Conservation (phyloP, 2,888 invertebrate species). For the Alitta virens region DNA sequence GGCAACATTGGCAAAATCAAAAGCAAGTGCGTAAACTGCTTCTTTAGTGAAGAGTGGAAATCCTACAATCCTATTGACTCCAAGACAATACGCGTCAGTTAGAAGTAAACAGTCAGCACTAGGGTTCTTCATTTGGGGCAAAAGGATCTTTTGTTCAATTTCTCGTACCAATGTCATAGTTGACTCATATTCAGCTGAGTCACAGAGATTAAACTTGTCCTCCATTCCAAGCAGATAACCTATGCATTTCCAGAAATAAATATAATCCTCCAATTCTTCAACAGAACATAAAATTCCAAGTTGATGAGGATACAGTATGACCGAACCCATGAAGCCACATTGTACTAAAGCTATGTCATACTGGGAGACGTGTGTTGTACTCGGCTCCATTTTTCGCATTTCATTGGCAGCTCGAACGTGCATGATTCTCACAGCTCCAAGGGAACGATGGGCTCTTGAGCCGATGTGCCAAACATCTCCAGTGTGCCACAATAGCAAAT, state of each 20-base stretch:
- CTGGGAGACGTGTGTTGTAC: slow-evolving; percentile 67
- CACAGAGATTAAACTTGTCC: slow-evolving; percentile 60
- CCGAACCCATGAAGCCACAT: slow-evolving; percentile 81
- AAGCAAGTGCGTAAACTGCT: slow-evolving; percentile 28
- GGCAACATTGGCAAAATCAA: slow-evolving; percentile 18
- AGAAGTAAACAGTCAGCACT: slow-evolving; percentile 38
- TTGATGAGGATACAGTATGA: slow-evolving; percentile 64
- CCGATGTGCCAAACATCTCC: slow-evolving; percentile 63
- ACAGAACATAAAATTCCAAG: slow-evolving; percentile 67
- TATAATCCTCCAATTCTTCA: slow-evolving; percentile 72
- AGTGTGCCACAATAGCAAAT: slow-evolving; percentile 77
- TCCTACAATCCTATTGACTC: slow-evolving; percentile 24
- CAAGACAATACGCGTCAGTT: slow-evolving; percentile 41
- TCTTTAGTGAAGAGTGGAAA: slow-evolving; percentile 25
- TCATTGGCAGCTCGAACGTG: not conserved
- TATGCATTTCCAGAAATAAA: slow-evolving; percentile 82
- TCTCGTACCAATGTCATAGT: slow-evolving; percentile 37
- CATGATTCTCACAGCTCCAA: not conserved
- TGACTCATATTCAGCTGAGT: slow-evolving; percentile 28
- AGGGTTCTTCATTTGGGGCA: slow-evolving; percentile 36
- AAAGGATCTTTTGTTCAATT: slow-evolving; percentile 37
- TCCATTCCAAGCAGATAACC: slow-evolving; percentile 80
- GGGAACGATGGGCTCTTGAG: not conserved
- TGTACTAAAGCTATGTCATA: slow-evolving; percentile 82
- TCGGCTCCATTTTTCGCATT: not conserved